Conservation (phyloP, 2,888 invertebrate species). For the Tenthredo scrophulariae region DNA sequence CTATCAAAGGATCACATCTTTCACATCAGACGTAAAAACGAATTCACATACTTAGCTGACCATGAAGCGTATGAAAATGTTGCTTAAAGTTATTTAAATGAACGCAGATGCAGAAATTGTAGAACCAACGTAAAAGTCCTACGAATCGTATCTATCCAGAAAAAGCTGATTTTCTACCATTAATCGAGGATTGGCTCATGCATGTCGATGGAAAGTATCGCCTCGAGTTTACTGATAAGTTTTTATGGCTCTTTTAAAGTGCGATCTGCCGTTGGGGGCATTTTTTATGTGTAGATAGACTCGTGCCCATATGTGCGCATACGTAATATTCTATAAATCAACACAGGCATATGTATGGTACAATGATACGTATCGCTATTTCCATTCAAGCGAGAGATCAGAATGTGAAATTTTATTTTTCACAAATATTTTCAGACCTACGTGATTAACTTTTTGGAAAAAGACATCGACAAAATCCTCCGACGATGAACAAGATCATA, state of each 20-base stretch:
- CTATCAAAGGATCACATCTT: background rate
- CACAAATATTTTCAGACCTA: background rate
- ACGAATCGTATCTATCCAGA: background rate
- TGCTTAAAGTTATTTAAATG: background rate
- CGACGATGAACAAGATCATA: background rate
- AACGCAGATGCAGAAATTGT: background rate
- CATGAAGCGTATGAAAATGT: background rate
- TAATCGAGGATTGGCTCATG: background rate
- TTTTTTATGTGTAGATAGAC: background rate
- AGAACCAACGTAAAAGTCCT: background rate
- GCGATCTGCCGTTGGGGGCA: background rate
- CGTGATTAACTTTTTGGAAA: background rate
- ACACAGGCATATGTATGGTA: background rate
- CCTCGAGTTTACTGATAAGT: constrained; percentile 1
- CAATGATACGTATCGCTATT: no score
- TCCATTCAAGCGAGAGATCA: background rate
- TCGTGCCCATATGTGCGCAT: background rate
- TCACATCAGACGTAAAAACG: background rate
- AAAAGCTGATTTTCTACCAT: background rate
- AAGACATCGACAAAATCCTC: background rate
- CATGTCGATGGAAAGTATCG: constrained; percentile 10
- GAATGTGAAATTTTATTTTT: background rate
- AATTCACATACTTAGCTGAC: background rate
- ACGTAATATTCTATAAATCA: background rate
- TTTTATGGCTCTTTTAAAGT: background rate